Conservation (phyloP, 2,113 vertebrate genomes). For the Thomomys bottae region DNA sequence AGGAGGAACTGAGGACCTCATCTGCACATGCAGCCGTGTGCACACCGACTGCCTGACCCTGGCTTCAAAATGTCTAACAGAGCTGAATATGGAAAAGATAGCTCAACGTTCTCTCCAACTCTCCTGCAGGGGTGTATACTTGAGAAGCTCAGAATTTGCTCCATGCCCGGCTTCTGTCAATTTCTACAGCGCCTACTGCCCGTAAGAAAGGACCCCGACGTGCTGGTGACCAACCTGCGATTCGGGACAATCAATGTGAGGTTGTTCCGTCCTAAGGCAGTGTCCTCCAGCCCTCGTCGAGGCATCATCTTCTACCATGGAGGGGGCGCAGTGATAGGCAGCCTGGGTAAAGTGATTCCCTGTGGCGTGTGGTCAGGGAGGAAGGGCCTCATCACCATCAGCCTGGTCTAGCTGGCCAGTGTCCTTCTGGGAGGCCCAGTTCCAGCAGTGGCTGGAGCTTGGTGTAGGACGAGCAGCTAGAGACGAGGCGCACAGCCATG, state of each 20-base stretch:
- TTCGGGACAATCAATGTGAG: slow-evolving; percentile 86
- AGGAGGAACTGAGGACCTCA: neutral
- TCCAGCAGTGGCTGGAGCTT: neutral
- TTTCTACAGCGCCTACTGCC: slow-evolving; percentile 52
- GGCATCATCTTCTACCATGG: slow-evolving; percentile 88
- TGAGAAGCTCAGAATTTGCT: slow-evolving; percentile 85
- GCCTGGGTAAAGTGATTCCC: slow-evolving; percentile 83
- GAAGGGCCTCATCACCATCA: no score
- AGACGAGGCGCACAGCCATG: neutral
- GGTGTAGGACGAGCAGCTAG: neutral
- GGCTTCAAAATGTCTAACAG: no score
- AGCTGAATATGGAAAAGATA: no score
- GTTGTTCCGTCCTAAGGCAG: slow-evolving; percentile 86
- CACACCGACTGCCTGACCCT: neutral
- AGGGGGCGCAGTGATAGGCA: slow-evolving; percentile 85
- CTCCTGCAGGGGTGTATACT: slow-evolving; percentile 85
- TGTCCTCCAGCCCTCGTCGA: no score
- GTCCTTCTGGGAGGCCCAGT: neutral
- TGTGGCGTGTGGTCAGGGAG: no score
- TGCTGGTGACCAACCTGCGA: slow-evolving; percentile 83
- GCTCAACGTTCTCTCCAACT: neutral
- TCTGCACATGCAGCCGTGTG: neutral
- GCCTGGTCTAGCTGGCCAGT: fast-evolving
- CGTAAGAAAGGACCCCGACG: slow-evolving; percentile 54
- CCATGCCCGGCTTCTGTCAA: slow-evolving; percentile 80